Evolutionary conservation across 2,797 vertebrate genomes (phyloP), one percentile per base, ranked within the genome.

Genomic region (Coreius guichenoti): DNA sequence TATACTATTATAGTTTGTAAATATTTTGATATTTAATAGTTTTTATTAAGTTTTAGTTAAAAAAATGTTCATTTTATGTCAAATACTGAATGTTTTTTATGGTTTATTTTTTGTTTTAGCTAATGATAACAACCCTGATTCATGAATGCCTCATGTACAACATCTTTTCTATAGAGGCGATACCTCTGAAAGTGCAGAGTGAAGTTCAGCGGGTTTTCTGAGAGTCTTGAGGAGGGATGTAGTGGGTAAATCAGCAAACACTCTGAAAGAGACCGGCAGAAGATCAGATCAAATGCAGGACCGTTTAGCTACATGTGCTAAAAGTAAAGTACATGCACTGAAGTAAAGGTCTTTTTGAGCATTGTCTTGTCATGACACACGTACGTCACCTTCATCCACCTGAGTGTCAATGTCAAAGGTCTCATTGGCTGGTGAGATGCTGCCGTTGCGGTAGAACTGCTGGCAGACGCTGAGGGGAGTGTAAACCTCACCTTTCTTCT

Each of bases 181-280:
- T 86, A 99, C 98, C 97, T 96, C 93, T 97, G 96, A 86, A 99
- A 99, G 92, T 98, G 94, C 90, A 99, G 90, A 1, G 95, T 94
- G 82, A 99, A 93, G 88, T 95, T 93, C 84, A 96, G 90, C 51
- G 88, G 61, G 80, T 92, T 87, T 17, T 89, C 65, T 11, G 68
- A 90, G 82, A 13, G 75, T 11, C 65, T 1, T 16, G 91, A 54
- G 1, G 89, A 76, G 0, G 84, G 87, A 16, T 77, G 79, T 36
- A 58, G 87, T 1, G 97, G 97, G 87, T 95, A 94, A 43, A 99
- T 87, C 58, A 95, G 88, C 56, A 95, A 87, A 88, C 98, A 99
- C 39, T 97, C 98, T 99, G 94, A 87, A 54, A 69, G 14, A 73
- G n/a, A 72, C 17, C 51, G 23, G 11, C 26, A 83, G 29, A 58